Base-by-base conservation (phyloP, 2,888 invertebrate species). In the Drosophila multiciliata region DNA sequence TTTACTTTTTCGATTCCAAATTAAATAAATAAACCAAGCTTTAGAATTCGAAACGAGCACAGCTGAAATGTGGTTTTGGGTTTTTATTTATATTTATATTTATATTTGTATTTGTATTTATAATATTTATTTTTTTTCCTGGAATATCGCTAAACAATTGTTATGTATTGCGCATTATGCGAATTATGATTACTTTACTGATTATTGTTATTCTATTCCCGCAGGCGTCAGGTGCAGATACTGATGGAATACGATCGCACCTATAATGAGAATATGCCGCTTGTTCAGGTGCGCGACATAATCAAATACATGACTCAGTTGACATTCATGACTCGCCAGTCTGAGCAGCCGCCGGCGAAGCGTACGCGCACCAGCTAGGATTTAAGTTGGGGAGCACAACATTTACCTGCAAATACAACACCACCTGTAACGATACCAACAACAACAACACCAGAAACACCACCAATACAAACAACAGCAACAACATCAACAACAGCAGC, bases 221-320 rank as follows among this genome's bases (percentile, higher is more conserved):
- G 20, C 93, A 96, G 96, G 71, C 94, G 95, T 38, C 97, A 97
- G 92, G 95, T 96, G 92, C 95, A 96, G 92, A 95, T 96, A 66
- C 94, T 97, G 42, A 95, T 96, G 91, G 96, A 96, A 91, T 95
- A 95, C 45, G 96, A 96, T 89, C 97, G 96, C 91, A 96, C 95
- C 48, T 95, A 95, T 70, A 94, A 95, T 91, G 97, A 97, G 91
- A 95, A 95, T 59, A 94, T 96, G 92, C 97, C 97, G 48, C 93
- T 97, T 83, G 96, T 97, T 65, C 96, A 96, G 94, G 96, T 97
- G 82, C 95, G 96, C 75, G 97, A 96, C 94, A 96, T 97, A 75
- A 96, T 97, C 94, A 95, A 96, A 91, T 97, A 95, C 93, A 97
- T 97, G 97, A 96, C 96, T 36, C 97, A 97, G 93, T 94, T 97